These are phyloP conservation scores for Caracal caracal DNA, from an alignment of 2,113 vertebrate species.

Conservation along the genomic window DNA sequence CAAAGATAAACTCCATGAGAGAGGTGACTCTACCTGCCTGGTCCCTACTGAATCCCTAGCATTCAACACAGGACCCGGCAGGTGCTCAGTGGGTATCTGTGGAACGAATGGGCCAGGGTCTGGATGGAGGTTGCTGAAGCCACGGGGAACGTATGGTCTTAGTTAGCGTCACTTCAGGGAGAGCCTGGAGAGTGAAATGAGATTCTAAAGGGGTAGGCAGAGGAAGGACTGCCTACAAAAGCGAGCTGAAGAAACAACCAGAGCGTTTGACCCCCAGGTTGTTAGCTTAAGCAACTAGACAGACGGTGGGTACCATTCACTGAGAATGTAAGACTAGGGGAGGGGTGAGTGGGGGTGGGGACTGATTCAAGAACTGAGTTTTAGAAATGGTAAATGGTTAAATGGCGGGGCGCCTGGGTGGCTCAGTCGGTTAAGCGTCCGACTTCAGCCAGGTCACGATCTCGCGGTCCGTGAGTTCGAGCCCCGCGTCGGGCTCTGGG, in stretches of 20 bases:
- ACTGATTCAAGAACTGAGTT: neutral
- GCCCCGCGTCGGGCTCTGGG: too few relatives aligned
- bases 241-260: conserved; percentile 40
- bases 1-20: neutral
- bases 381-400: neutral
- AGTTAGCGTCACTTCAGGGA: neutral
- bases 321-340: neutral
- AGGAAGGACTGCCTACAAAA: conserved; percentile 49
- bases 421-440: too few relatives aligned
- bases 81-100: neutral
- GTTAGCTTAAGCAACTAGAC: neutral
- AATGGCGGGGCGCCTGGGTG: too few relatives aligned
- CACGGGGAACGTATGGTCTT: neutral
- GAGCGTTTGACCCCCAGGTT: neutral
- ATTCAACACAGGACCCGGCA: neutral
- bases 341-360: neutral
- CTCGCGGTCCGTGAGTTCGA: too few relatives aligned
- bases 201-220: conserved; percentile 38
- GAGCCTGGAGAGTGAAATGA: conserved; percentile 33
- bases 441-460: too few relatives aligned
- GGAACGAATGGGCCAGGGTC: neutral
- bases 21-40: neutral
- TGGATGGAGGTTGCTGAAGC: neutral
- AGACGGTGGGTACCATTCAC: neutral
- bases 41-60: neutral